Evolutionary conservation across 2,888 invertebrate species (phyloP).

Genomic region (Cephus rjabovi): DNA sequence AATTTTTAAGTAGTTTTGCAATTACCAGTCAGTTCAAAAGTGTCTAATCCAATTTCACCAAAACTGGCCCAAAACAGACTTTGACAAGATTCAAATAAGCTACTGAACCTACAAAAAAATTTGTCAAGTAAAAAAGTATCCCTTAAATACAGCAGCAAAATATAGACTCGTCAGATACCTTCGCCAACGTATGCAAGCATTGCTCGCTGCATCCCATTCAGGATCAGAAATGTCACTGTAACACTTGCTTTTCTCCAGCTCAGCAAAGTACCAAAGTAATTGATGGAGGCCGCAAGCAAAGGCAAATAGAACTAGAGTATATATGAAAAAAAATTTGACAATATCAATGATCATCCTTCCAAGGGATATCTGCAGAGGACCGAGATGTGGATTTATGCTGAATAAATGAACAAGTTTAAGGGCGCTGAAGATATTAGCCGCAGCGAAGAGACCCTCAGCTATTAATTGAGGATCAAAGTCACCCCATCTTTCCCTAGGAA

Average conservation of each 20-base stretch:
- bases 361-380: constrained; percentile 91
- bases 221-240: constrained; percentile 78
- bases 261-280: constrained; percentile 93
- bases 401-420: constrained; percentile 92
- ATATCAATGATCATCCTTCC: constrained; percentile 92
- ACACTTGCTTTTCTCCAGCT: constrained; percentile 84
- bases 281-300: constrained; percentile 95
- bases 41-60: constrained; percentile 89
- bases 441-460: constrained; percentile 93
- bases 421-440: constrained; percentile 94
- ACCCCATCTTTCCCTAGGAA: constrained; percentile 89
- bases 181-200: constrained; percentile 88
- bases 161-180: constrained; percentile 68
- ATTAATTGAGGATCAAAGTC: constrained; percentile 94
- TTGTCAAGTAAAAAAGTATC: not conserved
- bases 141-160: not conserved
- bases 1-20: not conserved
- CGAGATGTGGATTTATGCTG: constrained; percentile 92
- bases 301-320: constrained; percentile 87
- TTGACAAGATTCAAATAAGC: constrained; percentile 94
- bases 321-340: constrained; percentile 92
- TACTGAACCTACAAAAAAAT: constrained; percentile 64
- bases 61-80: constrained; percentile 97
- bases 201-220: constrained; percentile 81
- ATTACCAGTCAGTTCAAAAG: constrained; percentile 82